phyloP scores from a whole-genome alignment of 2,797 vertebrate genomes.

The Microtus californicus region DNA sequence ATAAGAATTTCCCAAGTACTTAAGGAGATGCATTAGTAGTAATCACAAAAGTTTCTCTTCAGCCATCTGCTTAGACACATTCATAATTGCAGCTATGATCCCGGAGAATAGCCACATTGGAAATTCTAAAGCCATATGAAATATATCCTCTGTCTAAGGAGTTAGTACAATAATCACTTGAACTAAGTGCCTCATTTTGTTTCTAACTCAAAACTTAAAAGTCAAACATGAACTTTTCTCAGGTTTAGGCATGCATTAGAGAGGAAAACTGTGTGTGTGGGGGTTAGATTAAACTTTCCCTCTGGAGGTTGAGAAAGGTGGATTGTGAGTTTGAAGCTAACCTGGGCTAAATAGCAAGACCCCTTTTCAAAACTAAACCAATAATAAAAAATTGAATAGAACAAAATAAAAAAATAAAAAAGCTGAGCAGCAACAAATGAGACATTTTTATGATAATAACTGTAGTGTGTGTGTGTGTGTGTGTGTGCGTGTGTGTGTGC shows the following conservation, averaged over 20 bases:
- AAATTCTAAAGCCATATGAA: neutral
- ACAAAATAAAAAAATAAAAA: neutral
- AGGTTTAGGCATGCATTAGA: neutral
- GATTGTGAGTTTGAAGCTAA: neutral
- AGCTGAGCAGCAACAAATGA: neutral
- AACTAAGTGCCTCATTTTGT: neutral
- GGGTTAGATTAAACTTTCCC: neutral
- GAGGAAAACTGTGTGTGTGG: neutral
- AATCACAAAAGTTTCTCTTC: conserved; percentile 26
- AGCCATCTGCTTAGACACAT: neutral
- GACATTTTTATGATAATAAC: neutral
- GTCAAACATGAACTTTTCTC: neutral
- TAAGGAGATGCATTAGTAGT: conserved; percentile 18
- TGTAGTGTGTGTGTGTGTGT: neutral
- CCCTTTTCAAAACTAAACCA: neutral
- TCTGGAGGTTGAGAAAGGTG: too few species aligned
- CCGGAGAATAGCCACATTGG: neutral
- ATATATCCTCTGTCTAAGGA: conserved; percentile 9
- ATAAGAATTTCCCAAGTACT: conserved; percentile 18
- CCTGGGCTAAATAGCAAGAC: neutral
- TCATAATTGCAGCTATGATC: conserved; percentile 25
- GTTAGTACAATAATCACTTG: neutral
- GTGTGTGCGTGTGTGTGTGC: too few species aligned
- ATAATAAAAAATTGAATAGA: neutral
- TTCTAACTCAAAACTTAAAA: conserved; percentile 19